A percentile compares a stretch with the other conserved stretches of the same genome.
Conservation (phyloP, 1,140 invertebrate species). For the Bombyx mandarina region DNA sequence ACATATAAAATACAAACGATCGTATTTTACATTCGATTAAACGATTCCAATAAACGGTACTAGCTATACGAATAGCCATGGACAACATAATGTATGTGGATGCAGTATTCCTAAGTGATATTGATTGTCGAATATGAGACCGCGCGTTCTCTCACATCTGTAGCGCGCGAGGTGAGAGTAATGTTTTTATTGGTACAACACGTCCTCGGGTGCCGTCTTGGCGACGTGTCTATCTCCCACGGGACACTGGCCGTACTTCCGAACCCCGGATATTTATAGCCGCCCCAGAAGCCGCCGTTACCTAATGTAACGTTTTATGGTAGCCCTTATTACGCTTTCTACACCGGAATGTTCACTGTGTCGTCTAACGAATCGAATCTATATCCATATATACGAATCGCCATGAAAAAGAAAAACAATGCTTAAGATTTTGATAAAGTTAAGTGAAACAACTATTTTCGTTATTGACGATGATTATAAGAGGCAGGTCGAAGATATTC, state of each 20-base stretch:
- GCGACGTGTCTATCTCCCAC: constrained; percentile 58
- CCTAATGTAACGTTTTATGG: constrained; percentile 69
- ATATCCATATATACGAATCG: too few species aligned
- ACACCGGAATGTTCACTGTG: constrained; percentile 16
- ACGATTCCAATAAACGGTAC: too few species aligned
- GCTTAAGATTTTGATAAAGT: too few species aligned
- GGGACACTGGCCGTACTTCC: constrained; percentile 64
- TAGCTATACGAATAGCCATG: too few species aligned
- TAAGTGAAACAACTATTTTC: too few species aligned
- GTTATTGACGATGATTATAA: constrained; percentile 40
- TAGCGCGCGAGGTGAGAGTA: constrained; percentile 43
- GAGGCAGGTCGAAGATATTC: constrained; percentile 55
- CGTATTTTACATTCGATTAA: too few species aligned
- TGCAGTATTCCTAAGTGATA: constrained; percentile 49
- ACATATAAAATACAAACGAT: too few species aligned
- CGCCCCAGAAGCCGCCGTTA: constrained; percentile 64
- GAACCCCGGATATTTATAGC: constrained; percentile 67
- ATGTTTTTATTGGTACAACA: constrained; percentile 66
- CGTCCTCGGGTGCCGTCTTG: constrained; percentile 50
- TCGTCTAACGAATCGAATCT: too few species aligned
- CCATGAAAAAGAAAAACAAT: too few species aligned
- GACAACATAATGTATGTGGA: too few species aligned
- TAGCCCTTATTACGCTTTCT: constrained; percentile 64
- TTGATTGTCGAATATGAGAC: constrained; percentile 43
- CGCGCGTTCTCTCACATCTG: constrained; percentile 14